A percentile compares a stretch with the other conserved stretches of the same genome.
Evolutionary conservation across 2,797 vertebrate genomes (phyloP).

Genomic region (Chloroceryle amazona): DNA sequence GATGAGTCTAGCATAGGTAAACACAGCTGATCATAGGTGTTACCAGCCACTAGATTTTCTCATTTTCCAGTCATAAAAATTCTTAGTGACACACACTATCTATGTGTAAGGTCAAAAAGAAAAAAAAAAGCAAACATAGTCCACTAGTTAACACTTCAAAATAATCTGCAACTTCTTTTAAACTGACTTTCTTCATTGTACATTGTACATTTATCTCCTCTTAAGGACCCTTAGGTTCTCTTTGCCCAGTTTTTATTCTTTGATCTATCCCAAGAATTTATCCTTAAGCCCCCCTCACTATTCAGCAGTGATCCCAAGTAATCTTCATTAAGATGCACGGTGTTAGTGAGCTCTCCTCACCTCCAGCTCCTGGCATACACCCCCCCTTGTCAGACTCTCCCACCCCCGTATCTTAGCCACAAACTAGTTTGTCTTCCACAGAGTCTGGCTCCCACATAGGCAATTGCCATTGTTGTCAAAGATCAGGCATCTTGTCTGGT

Average conservation of each 20-base stretch:
- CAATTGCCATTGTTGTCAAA: neutral
- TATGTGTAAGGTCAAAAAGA: neutral
- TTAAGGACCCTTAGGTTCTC: neutral
- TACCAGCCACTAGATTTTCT: neutral
- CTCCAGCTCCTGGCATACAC: neutral
- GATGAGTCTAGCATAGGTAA: neutral
- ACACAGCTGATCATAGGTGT: neutral
- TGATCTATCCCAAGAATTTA: neutral
- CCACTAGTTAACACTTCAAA: neutral
- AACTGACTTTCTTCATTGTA: neutral
- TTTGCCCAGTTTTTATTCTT: neutral
- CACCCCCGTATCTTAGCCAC: accelerated
- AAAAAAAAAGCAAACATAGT: neutral
- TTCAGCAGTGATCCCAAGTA: neutral
- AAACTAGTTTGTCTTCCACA: neutral
- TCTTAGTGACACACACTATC: neutral
- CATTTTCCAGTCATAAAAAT: neutral
- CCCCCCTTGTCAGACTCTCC: neutral
- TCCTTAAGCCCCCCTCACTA: neutral
- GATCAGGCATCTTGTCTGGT: neutral
- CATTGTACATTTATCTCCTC: no score
- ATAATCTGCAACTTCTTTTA: neutral
- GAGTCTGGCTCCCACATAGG: neutral
- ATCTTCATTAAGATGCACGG: neutral
- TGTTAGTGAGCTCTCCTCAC: neutral